Base-by-base conservation (phyloP, 1,140 invertebrate species). In the Lepidurus apus region DNA sequence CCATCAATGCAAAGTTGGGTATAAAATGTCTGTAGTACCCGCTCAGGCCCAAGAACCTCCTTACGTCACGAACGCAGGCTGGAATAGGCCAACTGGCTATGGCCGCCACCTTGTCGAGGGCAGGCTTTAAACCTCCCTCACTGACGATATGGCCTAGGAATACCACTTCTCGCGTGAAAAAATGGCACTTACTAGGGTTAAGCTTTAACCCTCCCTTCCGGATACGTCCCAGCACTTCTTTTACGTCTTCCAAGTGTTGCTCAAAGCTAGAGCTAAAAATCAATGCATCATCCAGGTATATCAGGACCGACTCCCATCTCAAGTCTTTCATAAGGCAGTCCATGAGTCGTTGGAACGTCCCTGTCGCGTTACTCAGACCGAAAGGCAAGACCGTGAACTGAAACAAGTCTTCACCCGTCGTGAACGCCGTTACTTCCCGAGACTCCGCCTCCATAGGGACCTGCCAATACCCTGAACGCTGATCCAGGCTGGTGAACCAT, bases 361-460 rank as follows among this genome's bases (percentile, higher is more conserved):
- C 42, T n/a, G 81, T 79, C 11, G 79, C 76, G 74, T 81, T 81
- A 1, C 13, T n/a, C 11, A 82, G 77, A 11, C 82, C 82, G 79
- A 84, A 85, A 1, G 82, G 81, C 53, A 81, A 74, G 13, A 45
- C 1, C 4, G 21, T 75, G 17, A 79, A 82, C 65, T 81, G 77
- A 73, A 42, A 83, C 17, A 82, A 81, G 2, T 82, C 83, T 8
- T 81, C 77, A 47, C 10, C 82, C 53, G 83, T 85, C 17, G 80
- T 81, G 73, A 89, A 88, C 0, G 86, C 87, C 0, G 87, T 89
- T 83, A 87, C 88, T 9, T 83, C 80, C 9, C 81, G 83, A 74
- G 83, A 82, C 0, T 79, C 53, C 26, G 80, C 73, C 7, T 85
- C 82, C 8, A 88, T 74, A 7, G 77, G 77, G 9, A 88, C 80